A percentile compares a stretch with the other conserved stretches of the same genome.
These are phyloP conservation scores for Tetranychus truncatus DNA, from an alignment of 2,888 invertebrate species.

Conservation along the genomic window DNA sequence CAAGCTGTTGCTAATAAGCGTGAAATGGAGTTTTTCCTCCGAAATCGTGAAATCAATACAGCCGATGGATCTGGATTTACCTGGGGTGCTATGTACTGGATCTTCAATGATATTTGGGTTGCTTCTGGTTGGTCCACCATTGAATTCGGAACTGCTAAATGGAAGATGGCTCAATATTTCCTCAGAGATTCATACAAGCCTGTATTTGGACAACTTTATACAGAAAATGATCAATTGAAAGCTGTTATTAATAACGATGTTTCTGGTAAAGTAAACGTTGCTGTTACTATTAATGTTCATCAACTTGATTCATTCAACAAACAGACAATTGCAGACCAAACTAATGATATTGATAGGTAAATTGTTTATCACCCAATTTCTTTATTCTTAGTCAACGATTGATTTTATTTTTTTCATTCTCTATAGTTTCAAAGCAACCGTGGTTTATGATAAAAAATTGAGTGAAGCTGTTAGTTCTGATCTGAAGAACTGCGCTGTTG, in stretches of 20 bases:
- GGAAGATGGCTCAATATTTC: conserved; percentile 80
- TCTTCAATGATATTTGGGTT: conserved; percentile 87
- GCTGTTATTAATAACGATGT: not conserved
- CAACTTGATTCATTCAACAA: not conserved
- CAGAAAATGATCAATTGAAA: not conserved
- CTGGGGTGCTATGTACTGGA: conserved; percentile 97
- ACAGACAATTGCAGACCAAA: not conserved
- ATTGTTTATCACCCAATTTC: not conserved
- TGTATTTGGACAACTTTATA: not conserved
- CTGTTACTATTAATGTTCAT: not conserved
- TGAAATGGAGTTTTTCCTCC: conserved; percentile 64
- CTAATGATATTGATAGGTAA: not conserved
- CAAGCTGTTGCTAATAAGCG: conserved; percentile 75
- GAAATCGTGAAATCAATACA: conserved; percentile 34
- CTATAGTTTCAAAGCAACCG: too few species aligned
- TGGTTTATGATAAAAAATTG: too few species aligned
- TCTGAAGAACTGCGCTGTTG: not conserved
- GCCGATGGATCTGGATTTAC: conserved; percentile 47
- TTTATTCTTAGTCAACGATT: too few species aligned
- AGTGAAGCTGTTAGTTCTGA: not conserved
- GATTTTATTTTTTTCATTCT: too few species aligned
- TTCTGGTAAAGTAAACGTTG: not conserved
- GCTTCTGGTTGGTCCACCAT: conserved; percentile 89
- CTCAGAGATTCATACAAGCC: conserved; percentile 51
- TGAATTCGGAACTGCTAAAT: conserved; percentile 46